These are phyloP conservation scores for Ptychadena robeensis DNA, from an alignment of 2,797 vertebrate species.

Conservation along the genomic window DNA sequence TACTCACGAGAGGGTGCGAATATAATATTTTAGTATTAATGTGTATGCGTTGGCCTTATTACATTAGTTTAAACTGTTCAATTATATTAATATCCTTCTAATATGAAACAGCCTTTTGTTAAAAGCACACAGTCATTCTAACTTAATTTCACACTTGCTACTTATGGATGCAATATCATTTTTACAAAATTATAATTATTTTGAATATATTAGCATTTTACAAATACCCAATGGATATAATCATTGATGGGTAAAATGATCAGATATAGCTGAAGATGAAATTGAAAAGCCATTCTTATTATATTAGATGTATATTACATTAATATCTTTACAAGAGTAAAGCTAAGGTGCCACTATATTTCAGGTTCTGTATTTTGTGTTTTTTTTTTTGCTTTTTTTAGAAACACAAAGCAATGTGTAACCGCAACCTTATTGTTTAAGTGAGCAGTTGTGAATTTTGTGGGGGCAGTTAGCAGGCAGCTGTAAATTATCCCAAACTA, in stretches of 20 bases:
- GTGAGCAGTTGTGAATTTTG: no score
- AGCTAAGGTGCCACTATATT: not conserved
- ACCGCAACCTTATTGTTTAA: no score
- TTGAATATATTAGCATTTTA: constrained; percentile 59
- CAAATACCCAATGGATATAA: constrained; percentile 51
- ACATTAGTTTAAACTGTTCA: constrained; percentile 75
- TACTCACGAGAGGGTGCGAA: constrained; percentile 80
- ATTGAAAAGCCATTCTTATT: constrained; percentile 17
- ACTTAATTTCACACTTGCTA: constrained; percentile 61
- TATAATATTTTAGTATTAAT: constrained; percentile 75
- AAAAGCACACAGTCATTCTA: constrained; percentile 68
- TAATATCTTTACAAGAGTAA: constrained; percentile 7
- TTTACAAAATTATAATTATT: constrained; percentile 60
- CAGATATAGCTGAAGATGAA: constrained; percentile 28
- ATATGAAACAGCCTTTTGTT: constrained; percentile 70
- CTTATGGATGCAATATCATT: constrained; percentile 56
- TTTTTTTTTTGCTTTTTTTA: no score
- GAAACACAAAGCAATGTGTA: no score
- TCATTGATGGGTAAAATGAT: constrained; percentile 59
- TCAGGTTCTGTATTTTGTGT: no score
- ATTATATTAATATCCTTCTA: constrained; percentile 70
- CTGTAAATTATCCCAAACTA: no score
- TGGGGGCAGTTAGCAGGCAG: no score
- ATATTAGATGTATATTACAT: constrained; percentile 18
- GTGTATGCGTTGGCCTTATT: constrained; percentile 76